Evolutionary conservation across 2,888 invertebrate species (phyloP), one percentile per base, ranked within the genome.

Genomic region (Euphydryas editha): DNA sequence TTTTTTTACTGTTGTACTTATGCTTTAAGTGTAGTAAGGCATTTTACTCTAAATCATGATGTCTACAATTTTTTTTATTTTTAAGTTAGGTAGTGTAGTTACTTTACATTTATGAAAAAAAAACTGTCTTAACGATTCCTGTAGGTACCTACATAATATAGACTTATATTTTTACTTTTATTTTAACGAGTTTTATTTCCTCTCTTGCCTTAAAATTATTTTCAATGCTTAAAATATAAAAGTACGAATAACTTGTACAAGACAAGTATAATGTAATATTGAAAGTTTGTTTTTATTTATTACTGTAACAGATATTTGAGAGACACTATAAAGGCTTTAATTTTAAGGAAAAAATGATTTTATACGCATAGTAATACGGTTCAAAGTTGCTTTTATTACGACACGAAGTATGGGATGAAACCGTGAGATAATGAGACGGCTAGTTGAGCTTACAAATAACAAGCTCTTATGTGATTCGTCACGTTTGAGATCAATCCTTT

Each of bases 401-500:
- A 13, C 0, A 46, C 15, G 24, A 49, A 59, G 59, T 30, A 57
- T 66, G 58, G 59, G 57, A 69, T 63, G 44, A 65, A 63, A 39
- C 46, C 60, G 59, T 55, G 39, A 68, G 65, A 65, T 68, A 65
- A 65, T 65, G 47, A 54, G 68, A 65, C 59, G 67, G 68, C 67
- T 70, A 64, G 68, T 66, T 67, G 69, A 65, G 62, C 69, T 70
- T 68, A 70, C 68, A 72, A 72, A 72, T 72, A 72, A 72, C 67
- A 59, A 59, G 68, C 60, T 67, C 64, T 71, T 72, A 70, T 59
- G 61, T 63, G 67, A 63, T 69, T 70, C 71, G 67, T 72, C 70
- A 70, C 71, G 70, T 70, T 46, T 68, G 65, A 66, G 68, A 62
- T 70, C 65, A 69, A 60, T 61, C 63, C 54, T 60, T 61, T 63